Evolutionary conservation across 2,888 invertebrate genomes (phyloP).

Genomic region (Macrostomum cliftonense): DNA sequence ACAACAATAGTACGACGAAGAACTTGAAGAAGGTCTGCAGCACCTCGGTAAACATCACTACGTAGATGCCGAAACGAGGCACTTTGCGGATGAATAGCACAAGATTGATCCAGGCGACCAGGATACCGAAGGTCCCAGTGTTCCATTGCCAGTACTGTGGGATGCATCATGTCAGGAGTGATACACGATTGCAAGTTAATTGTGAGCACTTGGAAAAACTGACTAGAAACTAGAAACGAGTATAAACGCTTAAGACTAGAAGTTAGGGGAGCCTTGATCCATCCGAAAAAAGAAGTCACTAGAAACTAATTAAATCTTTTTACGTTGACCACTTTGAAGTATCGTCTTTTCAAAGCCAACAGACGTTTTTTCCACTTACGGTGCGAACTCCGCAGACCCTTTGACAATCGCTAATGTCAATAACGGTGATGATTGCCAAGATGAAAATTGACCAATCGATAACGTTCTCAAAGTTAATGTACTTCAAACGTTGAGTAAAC

Average conservation of each 20-base stretch:
- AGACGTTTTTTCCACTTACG: too few relatives aligned
- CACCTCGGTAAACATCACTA: conserved; percentile 36
- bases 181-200: too few relatives aligned
- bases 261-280: too few relatives aligned
- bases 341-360: too few relatives aligned
- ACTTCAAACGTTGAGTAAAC: conserved; percentile 34
- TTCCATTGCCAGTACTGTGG: conserved; percentile 40
- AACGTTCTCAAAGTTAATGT: conserved; percentile 39
- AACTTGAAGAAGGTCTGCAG: conserved; percentile 31
- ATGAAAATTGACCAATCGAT: conserved; percentile 41
- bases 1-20: conserved; percentile 33
- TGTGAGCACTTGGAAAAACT: too few relatives aligned
- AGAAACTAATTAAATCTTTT: too few relatives aligned
- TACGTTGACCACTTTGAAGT: too few relatives aligned
- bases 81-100: conserved; percentile 36
- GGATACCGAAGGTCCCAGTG: conserved; percentile 38
- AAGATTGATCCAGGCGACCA: conserved; percentile 38
- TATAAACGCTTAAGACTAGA: too few relatives aligned
- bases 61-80: conserved; percentile 33
- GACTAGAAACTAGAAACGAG: too few relatives aligned
- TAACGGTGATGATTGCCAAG: conserved; percentile 37
- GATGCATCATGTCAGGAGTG: too few relatives aligned
- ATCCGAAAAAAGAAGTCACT: too few relatives aligned
- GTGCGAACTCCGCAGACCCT: conserved; percentile 29
- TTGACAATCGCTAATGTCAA: conserved; percentile 37